Evolutionary conservation across 2,888 invertebrate species (phyloP).

Genomic region (Argyra leucocephala): DNA sequence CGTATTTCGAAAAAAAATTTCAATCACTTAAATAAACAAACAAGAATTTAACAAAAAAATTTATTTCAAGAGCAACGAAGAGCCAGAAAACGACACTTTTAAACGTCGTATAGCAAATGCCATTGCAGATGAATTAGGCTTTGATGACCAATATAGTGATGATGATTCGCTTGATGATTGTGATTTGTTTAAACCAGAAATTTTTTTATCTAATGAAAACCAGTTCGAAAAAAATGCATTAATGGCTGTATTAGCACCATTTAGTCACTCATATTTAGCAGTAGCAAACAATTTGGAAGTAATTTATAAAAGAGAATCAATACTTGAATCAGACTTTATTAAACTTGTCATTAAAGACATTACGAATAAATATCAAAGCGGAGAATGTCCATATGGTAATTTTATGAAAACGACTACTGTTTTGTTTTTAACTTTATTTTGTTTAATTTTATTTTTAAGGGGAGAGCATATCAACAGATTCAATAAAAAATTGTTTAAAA

Average conservation of each 20-base stretch:
- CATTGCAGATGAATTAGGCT: constrained; percentile 26
- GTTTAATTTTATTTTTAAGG: constrained; percentile 47
- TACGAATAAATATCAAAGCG: constrained; percentile 52
- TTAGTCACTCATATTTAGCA: constrained; percentile 64
- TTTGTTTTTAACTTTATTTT: not conserved
- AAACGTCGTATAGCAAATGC: constrained; percentile 34
- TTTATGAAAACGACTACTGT: constrained; percentile 20
- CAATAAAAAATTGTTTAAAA: constrained; percentile 74
- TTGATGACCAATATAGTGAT: constrained; percentile 26
- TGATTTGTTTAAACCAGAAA: constrained; percentile 24
- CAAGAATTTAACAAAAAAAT: no score
- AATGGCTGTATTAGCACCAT: constrained; percentile 56
- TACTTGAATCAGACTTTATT: constrained; percentile 59
- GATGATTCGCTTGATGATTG: constrained; percentile 16
- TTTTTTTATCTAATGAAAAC: constrained; percentile 33
- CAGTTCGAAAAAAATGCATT: constrained; percentile 47
- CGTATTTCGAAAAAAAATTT: no score
- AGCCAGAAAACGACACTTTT: constrained; percentile 20
- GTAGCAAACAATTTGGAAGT: constrained; percentile 50
- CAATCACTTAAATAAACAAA: no score
- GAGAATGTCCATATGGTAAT: constrained; percentile 54
- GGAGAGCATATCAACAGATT: constrained; percentile 79
- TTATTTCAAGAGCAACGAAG: constrained; percentile 22
- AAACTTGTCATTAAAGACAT: constrained; percentile 57
- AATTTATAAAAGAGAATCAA: constrained; percentile 43